A percentile compares a stretch with the other conserved stretches of the same genome.
These are phyloP conservation scores for Hylomyscus alleni DNA, from an alignment of 2,797 vertebrate species.

Conservation along the genomic window DNA sequence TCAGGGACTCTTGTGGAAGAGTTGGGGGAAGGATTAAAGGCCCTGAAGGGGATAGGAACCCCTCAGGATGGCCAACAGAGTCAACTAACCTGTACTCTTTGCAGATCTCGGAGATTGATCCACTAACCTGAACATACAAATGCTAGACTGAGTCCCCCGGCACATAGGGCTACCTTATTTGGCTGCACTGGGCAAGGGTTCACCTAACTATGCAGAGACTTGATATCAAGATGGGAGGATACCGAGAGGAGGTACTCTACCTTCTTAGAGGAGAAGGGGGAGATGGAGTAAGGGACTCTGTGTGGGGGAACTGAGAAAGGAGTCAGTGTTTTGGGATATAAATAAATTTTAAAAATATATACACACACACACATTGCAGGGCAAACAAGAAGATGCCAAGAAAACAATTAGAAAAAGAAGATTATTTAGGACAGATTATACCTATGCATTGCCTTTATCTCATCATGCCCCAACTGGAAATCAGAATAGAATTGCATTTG, in stretches of 20 bases:
- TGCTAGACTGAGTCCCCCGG: background rate
- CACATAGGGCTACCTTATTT: background rate
- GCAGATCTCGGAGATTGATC: background rate
- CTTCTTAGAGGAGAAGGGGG: background rate
- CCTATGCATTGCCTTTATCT: background rate
- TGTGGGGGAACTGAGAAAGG: background rate
- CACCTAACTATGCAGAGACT: background rate
- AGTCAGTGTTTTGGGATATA: background rate
- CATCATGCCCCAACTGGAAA: background rate
- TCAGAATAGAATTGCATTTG: background rate
- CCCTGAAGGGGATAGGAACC: background rate
- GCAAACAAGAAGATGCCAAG: background rate
- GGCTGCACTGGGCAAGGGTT: background rate
- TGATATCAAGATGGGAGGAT: background rate
- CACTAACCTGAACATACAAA: background rate
- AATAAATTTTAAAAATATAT: background rate
- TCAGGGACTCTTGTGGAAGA: background rate
- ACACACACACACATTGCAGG: too few relatives aligned
- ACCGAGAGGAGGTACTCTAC: background rate
- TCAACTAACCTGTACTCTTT: background rate
- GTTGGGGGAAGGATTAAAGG: background rate
- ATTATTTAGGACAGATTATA: background rate
- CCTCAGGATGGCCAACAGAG: background rate
- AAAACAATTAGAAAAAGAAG: background rate
- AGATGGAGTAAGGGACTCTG: background rate